Base-by-base conservation (phyloP, 2,888 invertebrate genomes). In the Tachina fera region DNA sequence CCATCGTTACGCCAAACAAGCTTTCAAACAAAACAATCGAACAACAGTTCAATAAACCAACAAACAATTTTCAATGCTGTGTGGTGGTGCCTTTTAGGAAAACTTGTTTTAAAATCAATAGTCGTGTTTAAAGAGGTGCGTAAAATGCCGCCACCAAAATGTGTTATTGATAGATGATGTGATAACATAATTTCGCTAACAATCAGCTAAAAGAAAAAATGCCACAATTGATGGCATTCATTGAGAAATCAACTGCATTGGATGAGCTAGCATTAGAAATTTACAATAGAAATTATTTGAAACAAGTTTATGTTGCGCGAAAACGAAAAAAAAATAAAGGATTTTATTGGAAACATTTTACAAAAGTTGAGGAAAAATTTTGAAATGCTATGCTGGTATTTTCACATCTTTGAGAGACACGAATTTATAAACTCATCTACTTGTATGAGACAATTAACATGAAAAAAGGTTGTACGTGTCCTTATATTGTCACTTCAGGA, bases 41-140 rank as follows among this genome's bases (percentile, higher is more conserved):
- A 63, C 71, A 76, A 67, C 13, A 68, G 81, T 71, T 81, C 72
- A 84, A 76, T 76, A 81, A 81, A 81, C 84, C 49, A 77, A 41
- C 58, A 67, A 77, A 53, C 76, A 71, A 61, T 63, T 79, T 68
- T 43, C 51, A 31, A 51, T 81, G 49, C 31, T 14, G 45, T 51
- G 51, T 56, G n/a, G 51, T 56, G n/a, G 45, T 77, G 60, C 49
- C 31, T 63, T 58, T 88, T 87, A 72, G 56, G 72, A 43, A 45
- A 65, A 65, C 53, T 41, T 49, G 71, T 43, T 71, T 56, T 39
- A 65, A 47, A 84, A 87, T 89, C 89, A 88, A 89, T 89, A 87
- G 87, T 89, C 89, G 88, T 87, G 87, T 70, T 81, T 67, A 74
- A 70, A 75, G 77, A 75, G 86, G 67, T 81, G 81, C 76, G 74